Percentiles rank a stretch among this genome's conserved stretches.
Evolutionary conservation across 2,888 invertebrate species (phyloP).

Genomic region (Melinopterus prodromus): DNA sequence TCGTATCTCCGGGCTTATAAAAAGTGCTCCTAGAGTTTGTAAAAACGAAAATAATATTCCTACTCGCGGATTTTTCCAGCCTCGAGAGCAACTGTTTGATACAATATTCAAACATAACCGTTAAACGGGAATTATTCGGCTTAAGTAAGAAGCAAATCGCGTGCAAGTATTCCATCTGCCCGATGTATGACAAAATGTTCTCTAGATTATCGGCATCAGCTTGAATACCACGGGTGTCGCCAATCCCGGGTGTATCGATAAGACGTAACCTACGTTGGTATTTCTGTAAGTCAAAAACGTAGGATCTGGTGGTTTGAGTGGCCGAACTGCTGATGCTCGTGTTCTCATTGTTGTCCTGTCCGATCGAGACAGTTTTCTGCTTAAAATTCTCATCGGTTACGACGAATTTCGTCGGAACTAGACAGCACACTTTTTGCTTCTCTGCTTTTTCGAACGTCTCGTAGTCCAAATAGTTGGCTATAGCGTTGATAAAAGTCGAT

Average conservation of each 20-base stretch:
- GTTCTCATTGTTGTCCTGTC: constrained; percentile 45
- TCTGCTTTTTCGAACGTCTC: constrained; percentile 45
- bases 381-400: constrained; percentile 31
- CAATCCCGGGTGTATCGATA: constrained; percentile 56
- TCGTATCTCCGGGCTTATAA: constrained; percentile 52
- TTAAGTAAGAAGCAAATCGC: constrained; percentile 53
- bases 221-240: constrained; percentile 44
- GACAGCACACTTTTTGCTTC: constrained; percentile 42
- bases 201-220: constrained; percentile 45
- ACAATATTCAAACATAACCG: constrained; percentile 53
- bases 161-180: constrained; percentile 50
- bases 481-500: constrained; percentile 56
- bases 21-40: constrained; percentile 51
- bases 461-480: constrained; percentile 52
- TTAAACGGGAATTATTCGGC: constrained; percentile 50
- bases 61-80: constrained; percentile 52
- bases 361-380: constrained; percentile 36
- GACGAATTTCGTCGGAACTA: constrained; percentile 51
- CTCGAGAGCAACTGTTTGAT: constrained; percentile 53
- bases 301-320: constrained; percentile 68
- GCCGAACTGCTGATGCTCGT: constrained; percentile 40
- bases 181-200: constrained; percentile 48
- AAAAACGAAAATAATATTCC: constrained; percentile 55
- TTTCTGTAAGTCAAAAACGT: constrained; percentile 59
- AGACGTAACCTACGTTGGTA: constrained; percentile 47